A percentile compares a stretch with the other conserved stretches of the same genome.
phyloP scores from a whole-genome alignment of 23 tunicate genomes.

The Ciona savignyi region DNA sequence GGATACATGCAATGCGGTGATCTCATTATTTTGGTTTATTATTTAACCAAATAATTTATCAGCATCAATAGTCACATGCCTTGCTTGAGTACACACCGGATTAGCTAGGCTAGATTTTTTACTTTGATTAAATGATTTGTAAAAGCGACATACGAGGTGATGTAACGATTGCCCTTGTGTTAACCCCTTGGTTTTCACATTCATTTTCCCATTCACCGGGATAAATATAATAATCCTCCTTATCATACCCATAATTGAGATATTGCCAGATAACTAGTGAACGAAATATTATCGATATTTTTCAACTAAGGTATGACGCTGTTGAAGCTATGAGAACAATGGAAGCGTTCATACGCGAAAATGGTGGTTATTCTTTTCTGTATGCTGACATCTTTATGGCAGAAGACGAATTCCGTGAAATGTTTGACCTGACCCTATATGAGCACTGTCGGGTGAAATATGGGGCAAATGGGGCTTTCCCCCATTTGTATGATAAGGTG shows the following conservation, averaged over 20 bases:
- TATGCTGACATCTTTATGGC: slow-evolving; percentile 84
- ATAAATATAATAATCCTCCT: too few species aligned
- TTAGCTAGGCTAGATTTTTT: too few species aligned
- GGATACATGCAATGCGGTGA: too few species aligned
- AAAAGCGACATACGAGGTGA: too few species aligned
- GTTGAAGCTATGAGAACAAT: slow-evolving; percentile 66
- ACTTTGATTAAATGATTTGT: too few species aligned
- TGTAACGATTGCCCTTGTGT: background rate
- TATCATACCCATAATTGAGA: too few species aligned
- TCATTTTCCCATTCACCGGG: background rate
- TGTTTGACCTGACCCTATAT: slow-evolving; percentile 78
- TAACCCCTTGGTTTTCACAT: background rate
- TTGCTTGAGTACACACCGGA: too few species aligned
- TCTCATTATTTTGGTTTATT: too few species aligned
- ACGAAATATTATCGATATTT: background rate
- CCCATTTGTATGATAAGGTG: slow-evolving; percentile 69
- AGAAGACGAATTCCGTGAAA: slow-evolving; percentile 52
- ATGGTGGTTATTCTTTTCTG: slow-evolving; percentile 77
- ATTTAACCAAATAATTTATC: too few species aligned
- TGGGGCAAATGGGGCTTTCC: slow-evolving; percentile 61
- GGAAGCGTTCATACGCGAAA: slow-evolving; percentile 70
- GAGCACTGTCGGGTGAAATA: slow-evolving; percentile 51
- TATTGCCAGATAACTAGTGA: too few species aligned
- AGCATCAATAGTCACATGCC: too few species aligned
- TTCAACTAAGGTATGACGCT: slow-evolving; percentile 34